Base-by-base conservation (phyloP, 2,888 invertebrate species). In the Magallana nippona region DNA sequence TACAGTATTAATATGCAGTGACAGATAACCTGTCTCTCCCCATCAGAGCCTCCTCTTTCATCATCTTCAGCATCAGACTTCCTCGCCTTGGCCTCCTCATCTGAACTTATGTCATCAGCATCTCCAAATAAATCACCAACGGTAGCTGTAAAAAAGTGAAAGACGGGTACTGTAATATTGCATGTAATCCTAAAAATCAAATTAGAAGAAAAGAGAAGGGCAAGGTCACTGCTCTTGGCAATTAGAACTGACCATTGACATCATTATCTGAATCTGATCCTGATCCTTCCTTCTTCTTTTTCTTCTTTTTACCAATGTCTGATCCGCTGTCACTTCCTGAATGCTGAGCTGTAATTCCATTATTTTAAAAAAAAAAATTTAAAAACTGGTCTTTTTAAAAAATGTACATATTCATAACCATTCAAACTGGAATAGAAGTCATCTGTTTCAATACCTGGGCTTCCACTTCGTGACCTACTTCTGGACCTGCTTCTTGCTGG, bases 61-160 rank as follows among this genome's bases (percentile, higher is more conserved):
- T 94, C 93, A 62, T 89, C 94, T 89, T 88, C 94, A 86, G 88
- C 92, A 85, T 86, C 93, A 88, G 86, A 85, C 55, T 81, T 85
- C 82, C 87, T 87, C 62, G 92, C 93, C 57, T 93, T 92, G 10
- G 95, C 96, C 85, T 97, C 97, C 89, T 97, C 97, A 88, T 98
- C 98, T 10, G 97, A 96, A 93, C 97, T 98, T 78, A 98, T 98
- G 93, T 98, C 98, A 86, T 91, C 98, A 97, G 98, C 98, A 95
- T 98, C 98, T 15, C 98, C 98, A 94, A 98, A 98, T 55, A 98
- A 95, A 11, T 97, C 97, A 88, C 97, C 97, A 0, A 97, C 97
- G 56, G 96, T 96, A 81, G 96, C 96, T 95, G 94, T 19, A 86
- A 86, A n/a, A 57, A 13, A 80, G 44, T 44, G 5, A 44, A 5